Evolutionary conservation across 92 coral and sea anemone genomes (phyloP).

Genomic region (Actinernus sp.): DNA sequence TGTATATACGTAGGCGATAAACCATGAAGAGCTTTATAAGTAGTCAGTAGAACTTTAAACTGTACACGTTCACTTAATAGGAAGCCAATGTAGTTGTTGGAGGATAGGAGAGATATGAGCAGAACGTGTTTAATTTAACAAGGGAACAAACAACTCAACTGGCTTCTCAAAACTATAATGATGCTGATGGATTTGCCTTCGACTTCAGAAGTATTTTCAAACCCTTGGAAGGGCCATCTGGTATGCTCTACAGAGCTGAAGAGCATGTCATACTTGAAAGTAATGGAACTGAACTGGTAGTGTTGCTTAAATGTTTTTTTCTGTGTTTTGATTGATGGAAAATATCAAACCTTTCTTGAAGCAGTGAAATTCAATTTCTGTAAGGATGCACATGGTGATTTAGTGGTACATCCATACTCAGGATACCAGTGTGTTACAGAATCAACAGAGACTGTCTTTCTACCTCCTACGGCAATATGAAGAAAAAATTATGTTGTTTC

Average conservation of each 20-base stretch:
- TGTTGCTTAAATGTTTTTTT: slow-evolving; percentile 1
- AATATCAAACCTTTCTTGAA: slow-evolving; percentile 17
- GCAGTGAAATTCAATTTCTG: slow-evolving; percentile 5
- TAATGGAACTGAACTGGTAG: not conserved
- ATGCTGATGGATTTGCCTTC: slow-evolving; percentile 4
- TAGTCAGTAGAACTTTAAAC: too few relatives aligned
- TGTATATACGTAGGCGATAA: too few relatives aligned
- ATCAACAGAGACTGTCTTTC: not conserved
- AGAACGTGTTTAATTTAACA: slow-evolving; percentile 9
- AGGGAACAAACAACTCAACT: slow-evolving; percentile 17
- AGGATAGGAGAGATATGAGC: too few relatives aligned
- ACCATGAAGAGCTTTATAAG: too few relatives aligned
- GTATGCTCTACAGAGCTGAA: slow-evolving; percentile 32
- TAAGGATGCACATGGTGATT: slow-evolving; percentile 20
- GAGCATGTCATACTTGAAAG: slow-evolving; percentile 23
- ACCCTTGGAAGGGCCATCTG: slow-evolving; percentile 21
- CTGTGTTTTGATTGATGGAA: slow-evolving; percentile 13
- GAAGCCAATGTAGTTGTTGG: too few relatives aligned
- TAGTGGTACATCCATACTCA: slow-evolving; percentile 14
- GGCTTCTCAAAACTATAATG: too few relatives aligned
- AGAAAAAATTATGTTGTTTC: slow-evolving; percentile 40
- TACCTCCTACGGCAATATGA: slow-evolving; percentile 8
- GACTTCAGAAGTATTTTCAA: slow-evolving; percentile 14
- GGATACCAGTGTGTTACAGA: slow-evolving; percentile 11
- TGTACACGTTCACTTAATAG: too few relatives aligned